Evolutionary conservation across 2,113 vertebrate species (phyloP), one percentile per base, ranked within the genome.

Genomic region (Elephantulus edwardii): DNA sequence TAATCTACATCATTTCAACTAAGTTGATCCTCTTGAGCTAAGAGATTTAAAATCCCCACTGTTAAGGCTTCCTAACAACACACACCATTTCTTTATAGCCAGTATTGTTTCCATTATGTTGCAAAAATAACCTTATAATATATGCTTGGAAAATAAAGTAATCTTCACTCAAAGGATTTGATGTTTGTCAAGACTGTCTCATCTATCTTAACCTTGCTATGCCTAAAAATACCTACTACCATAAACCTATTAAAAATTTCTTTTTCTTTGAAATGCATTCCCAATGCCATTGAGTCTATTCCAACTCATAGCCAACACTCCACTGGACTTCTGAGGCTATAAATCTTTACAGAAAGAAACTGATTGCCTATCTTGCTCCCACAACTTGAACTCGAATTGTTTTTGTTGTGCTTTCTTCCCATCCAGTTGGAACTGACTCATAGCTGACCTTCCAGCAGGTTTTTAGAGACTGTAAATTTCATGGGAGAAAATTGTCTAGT

Each of bases 91-190:
- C n/a, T 78, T 84, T 58, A 64, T 91, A 83, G 80, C 75, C 38
- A 50, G 6, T 5, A 33, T 56, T 56, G 22, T 79, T 95, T 90
- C 56, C n/a, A 33, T 33, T 6, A 40, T 11, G 33, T 50, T 42
- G 33, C 77, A 50, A 79, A 64, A 83, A 77, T 83, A 81, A 77
- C 86, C 86, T 66, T 33, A 77, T 72, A 76, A 74, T n/a, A 16
- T 8, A 10, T 8, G 6, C 72, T 52, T 35, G 9, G 28, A 70
- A 78, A 38, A 13, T 33, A 19, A 33, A 5, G 12, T 9, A 14
- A 80, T 81, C 68, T 90, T 70, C 46, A 64, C 62, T 24, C 1
- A 1, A 28, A 26, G 71, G 3, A 58, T 46, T 74, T 70, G 14
- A 1, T 3, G 40, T 42, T 40, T 62, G 22, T 42, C 30, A 1